Evolutionary conservation across 2,888 invertebrate species (phyloP).

Genomic region (Xanthorhoe designata): DNA sequence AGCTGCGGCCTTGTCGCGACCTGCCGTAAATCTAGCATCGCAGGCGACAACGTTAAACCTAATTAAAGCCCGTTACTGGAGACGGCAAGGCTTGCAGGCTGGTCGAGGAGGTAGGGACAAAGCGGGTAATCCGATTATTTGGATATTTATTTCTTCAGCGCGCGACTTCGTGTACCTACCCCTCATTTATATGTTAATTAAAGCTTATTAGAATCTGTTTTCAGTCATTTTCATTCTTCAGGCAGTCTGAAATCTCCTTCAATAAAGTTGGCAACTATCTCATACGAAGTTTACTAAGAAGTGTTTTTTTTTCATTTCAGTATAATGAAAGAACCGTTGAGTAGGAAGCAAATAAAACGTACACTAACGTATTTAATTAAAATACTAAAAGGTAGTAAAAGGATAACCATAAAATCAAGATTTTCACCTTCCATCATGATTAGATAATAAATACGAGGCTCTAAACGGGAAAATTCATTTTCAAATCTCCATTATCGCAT

Average conservation of each 20-base stretch:
- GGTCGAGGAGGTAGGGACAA: slow-evolving; percentile 22
- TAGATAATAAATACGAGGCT: neutral
- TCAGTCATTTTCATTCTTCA: too few relatives aligned
- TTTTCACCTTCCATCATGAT: neutral
- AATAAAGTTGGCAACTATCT: too few relatives aligned
- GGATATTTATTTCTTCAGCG: neutral
- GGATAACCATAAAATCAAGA: neutral
- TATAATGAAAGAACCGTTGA: neutral
- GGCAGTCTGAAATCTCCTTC: too few relatives aligned
- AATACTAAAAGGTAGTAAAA: neutral
- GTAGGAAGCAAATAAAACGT: neutral
- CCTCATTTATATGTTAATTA: too few relatives aligned
- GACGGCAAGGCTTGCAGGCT: slow-evolving; percentile 50
- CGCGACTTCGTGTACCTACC: too few relatives aligned
- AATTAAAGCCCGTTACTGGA: slow-evolving; percentile 68
- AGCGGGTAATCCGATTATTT: slow-evolving; percentile 18
- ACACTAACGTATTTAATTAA: neutral
- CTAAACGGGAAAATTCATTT: neutral
- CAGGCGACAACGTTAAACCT: slow-evolving; percentile 65
- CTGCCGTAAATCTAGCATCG: slow-evolving; percentile 60
- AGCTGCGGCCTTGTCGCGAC: slow-evolving; percentile 40
- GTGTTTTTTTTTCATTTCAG: too few relatives aligned
- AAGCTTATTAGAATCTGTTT: too few relatives aligned
- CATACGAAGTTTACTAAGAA: too few relatives aligned
- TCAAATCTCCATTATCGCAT: slow-evolving; percentile 26